These are phyloP conservation scores for Augochlorella aurata DNA, from an alignment of 2,888 invertebrate genomes.

Conservation along the genomic window DNA sequence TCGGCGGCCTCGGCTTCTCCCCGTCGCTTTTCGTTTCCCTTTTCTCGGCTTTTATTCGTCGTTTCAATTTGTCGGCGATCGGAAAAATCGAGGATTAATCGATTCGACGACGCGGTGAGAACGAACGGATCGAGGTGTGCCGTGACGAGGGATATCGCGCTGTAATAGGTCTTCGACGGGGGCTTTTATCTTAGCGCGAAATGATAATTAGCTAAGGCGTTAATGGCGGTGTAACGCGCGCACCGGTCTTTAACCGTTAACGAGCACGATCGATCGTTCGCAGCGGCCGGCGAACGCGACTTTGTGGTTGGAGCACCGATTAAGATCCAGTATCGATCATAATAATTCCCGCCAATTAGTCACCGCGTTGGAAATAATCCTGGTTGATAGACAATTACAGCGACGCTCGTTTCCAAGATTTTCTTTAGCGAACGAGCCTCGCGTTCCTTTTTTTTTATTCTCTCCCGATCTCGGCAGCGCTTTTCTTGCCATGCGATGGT, in stretches of 20 bases:
- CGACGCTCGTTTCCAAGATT: neutral
- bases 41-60: slow-evolving; percentile 5
- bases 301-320: slow-evolving; percentile 40
- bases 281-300: slow-evolving; percentile 28
- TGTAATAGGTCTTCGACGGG: slow-evolving; percentile 18
- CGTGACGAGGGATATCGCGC: slow-evolving; percentile 23
- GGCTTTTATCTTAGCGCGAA: slow-evolving; percentile 38
- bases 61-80: slow-evolving; percentile 8
- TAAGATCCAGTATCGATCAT: slow-evolving; percentile 55
- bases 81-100: slow-evolving; percentile 12
- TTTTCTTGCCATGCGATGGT: neutral
- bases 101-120: neutral
- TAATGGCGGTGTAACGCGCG: slow-evolving; percentile 39
- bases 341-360: slow-evolving; percentile 51
- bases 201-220: slow-evolving; percentile 53
- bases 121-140: slow-evolving; percentile 7
- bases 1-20: neutral
- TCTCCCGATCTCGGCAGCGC: neutral
- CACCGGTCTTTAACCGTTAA: slow-evolving; percentile 50
- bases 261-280: slow-evolving; percentile 52
- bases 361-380: slow-evolving; percentile 14
- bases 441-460: neutral
- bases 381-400: neutral
- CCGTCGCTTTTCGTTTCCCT: slow-evolving; percentile 8
- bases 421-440: neutral